These are phyloP conservation scores for Gephyroberyx darwinii DNA, from an alignment of 2,797 vertebrate species.

Conservation along the genomic window DNA sequence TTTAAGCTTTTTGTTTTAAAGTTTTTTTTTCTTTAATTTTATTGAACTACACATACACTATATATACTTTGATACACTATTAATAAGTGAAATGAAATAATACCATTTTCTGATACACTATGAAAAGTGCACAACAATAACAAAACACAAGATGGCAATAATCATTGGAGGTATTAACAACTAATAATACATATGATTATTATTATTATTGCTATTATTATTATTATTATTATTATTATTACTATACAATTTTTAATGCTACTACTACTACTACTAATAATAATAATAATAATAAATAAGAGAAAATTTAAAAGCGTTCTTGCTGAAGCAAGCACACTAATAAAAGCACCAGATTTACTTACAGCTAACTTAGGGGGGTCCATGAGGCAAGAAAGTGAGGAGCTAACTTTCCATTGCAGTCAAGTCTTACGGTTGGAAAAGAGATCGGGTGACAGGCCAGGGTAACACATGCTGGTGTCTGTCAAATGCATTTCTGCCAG, in stretches of 20 bases:
- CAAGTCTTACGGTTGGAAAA: constrained; percentile 79
- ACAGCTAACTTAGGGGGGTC: constrained; percentile 75
- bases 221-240: background rate
- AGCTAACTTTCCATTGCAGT: constrained; percentile 83
- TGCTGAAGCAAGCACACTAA: constrained; percentile 72
- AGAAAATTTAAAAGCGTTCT: constrained; percentile 32
- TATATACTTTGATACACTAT: background rate
- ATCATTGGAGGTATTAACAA: background rate
- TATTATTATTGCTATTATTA: background rate
- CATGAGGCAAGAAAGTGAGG: constrained; percentile 80
- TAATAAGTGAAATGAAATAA: too few relatives aligned
- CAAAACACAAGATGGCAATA: background rate
- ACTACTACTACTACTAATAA: too few relatives aligned
- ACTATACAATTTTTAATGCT: background rate
- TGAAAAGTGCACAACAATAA: too few relatives aligned
- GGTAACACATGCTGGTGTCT: constrained; percentile 92
- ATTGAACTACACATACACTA: background rate
- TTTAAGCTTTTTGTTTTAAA: too few relatives aligned
- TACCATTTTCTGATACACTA: background rate
- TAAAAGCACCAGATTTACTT: constrained; percentile 80
- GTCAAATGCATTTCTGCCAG: constrained; percentile 89
- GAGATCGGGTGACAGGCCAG: constrained; percentile 87
- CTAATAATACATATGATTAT: background rate
- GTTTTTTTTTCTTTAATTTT: background rate
- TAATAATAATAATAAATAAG: constrained; percentile 33